These are phyloP conservation scores for Conus canariensis DNA, from an alignment of 2,888 invertebrate genomes.

Conservation along the genomic window DNA sequence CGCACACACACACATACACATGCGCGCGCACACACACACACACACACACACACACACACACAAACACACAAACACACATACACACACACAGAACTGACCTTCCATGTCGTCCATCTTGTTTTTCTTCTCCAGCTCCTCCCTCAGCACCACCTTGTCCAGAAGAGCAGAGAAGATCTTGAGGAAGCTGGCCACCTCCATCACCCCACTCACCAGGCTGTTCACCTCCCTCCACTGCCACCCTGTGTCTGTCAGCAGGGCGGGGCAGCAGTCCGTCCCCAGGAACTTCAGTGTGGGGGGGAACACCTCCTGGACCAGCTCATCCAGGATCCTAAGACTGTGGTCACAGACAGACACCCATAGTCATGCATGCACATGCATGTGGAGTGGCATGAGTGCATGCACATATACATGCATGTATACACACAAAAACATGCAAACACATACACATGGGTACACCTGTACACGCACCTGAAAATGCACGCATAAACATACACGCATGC, in stretches of 20 bases:
- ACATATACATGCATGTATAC: background rate
- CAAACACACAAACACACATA: background rate
- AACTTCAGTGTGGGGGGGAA: constrained; percentile 74
- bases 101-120: constrained; percentile 57
- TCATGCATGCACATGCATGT: background rate
- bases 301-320: constrained; percentile 70
- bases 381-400: background rate
- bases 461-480: background rate
- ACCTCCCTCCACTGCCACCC: constrained; percentile 52
- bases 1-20: background rate
- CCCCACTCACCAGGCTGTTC: constrained; percentile 65
- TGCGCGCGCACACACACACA: background rate
- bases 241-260: constrained; percentile 66
- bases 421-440: background rate
- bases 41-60: background rate
- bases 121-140: constrained; percentile 73
- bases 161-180: constrained; percentile 72
- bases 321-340: constrained; percentile 71
- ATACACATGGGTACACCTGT: background rate
- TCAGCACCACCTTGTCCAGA: constrained; percentile 68
- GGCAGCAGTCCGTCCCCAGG: constrained; percentile 65
- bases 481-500: background rate
- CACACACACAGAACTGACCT: constrained; percentile 52
- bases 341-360: background rate
- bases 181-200: constrained; percentile 72